Evolutionary conservation across 2,797 vertebrate genomes (phyloP).

Genomic region (Limnodromus scolopaceus): DNA sequence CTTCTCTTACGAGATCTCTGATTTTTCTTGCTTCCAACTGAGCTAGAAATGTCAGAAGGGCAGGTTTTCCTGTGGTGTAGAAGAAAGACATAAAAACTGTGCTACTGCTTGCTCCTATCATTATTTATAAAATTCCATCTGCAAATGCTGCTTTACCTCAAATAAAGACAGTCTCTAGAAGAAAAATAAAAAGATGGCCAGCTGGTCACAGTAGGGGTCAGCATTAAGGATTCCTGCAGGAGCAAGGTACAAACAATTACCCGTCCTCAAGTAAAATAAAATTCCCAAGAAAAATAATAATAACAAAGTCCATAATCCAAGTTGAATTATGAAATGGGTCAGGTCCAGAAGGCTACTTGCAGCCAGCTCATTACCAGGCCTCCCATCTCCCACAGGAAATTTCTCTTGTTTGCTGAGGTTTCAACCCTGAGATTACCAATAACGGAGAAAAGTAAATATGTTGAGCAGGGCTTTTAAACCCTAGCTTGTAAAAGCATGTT

Average conservation of each 20-base stretch:
- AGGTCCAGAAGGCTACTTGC: background rate
- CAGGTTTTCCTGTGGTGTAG: background rate
- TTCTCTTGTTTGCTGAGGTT: background rate
- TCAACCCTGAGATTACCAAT: background rate
- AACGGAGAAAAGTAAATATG: background rate
- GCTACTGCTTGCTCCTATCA: background rate
- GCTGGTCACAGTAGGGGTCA: constrained; percentile 10
- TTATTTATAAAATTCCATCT: background rate
- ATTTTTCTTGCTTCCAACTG: constrained; percentile 21
- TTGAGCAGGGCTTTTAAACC: background rate
- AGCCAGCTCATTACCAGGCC: background rate
- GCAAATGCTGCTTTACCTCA: background rate
- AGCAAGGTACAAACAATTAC: background rate
- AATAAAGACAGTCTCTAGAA: background rate
- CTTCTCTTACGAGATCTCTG: background rate
- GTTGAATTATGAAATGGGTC: background rate
- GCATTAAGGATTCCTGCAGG: background rate
- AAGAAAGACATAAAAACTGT: background rate
- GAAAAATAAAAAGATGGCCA: background rate
- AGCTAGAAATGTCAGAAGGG: background rate
- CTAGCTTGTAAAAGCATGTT: background rate
- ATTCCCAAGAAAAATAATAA: background rate
- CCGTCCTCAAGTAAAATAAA: background rate
- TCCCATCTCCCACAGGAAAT: background rate
- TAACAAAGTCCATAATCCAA: background rate